Evolutionary conservation across 2,797 vertebrate genomes (phyloP).

Genomic region (Periophthalmus magnuspinnatus): DNA sequence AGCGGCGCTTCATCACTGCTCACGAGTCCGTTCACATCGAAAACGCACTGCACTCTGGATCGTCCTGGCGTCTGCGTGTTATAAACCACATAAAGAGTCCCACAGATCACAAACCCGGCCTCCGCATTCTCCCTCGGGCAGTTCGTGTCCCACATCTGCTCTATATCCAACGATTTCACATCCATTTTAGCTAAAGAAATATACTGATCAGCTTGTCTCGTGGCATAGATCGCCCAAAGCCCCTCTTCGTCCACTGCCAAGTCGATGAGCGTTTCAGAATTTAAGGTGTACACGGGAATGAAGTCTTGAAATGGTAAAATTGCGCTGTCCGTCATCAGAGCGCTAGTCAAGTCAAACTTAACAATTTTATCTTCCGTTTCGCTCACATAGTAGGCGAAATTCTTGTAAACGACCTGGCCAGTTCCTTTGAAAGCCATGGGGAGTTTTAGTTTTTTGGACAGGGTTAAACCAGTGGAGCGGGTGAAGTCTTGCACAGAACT

Average conservation of each 20-base stretch:
- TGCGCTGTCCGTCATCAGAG: conserved; percentile 82
- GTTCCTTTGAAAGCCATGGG: conserved; percentile 89
- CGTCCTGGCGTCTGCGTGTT: conserved; percentile 92
- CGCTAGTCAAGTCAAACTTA: conserved; percentile 87
- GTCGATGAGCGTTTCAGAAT: conserved; percentile 87
- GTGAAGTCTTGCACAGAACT: conserved; percentile 87
- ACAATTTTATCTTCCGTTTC: conserved; percentile 84
- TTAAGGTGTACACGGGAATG: conserved; percentile 78
- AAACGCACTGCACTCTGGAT: conserved; percentile 92
- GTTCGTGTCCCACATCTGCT: conserved; percentile 96
- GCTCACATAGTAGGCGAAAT: conserved; percentile 85
- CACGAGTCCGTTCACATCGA: conserved; percentile 89
- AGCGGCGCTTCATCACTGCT: conserved; percentile 84
- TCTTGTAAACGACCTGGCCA: conserved; percentile 86
- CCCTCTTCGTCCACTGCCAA: conserved; percentile 92
- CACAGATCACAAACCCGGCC: conserved; percentile 92
- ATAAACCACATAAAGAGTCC: conserved; percentile 93
- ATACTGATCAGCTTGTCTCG: conserved; percentile 84
- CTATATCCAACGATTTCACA: conserved; percentile 82
- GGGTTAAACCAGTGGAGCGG: conserved; percentile 80
- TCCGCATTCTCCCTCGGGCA: conserved; percentile 93
- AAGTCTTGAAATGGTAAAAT: conserved; percentile 89
- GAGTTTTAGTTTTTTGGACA: conserved; percentile 82
- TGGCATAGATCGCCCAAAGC: conserved; percentile 93
- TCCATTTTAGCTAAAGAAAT: conserved; percentile 94